Evolutionary conservation across 2,797 vertebrate genomes (phyloP).

Genomic region (Garrulus glandarius): DNA sequence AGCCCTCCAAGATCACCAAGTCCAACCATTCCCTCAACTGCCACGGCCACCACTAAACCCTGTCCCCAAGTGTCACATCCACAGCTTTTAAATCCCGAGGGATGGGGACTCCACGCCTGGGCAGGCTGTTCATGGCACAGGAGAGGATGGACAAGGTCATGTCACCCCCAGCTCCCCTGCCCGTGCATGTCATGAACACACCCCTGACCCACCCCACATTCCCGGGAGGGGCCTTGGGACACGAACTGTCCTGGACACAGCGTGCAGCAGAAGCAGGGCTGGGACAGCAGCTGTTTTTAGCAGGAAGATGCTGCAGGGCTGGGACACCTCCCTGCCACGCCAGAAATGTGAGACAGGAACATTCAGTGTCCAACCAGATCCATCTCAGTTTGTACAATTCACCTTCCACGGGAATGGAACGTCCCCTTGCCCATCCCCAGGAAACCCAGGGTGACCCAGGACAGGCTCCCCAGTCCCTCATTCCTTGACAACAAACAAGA

Average conservation of each 20-base stretch:
- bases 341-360: background rate
- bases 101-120: background rate
- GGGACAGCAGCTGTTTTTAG: background rate
- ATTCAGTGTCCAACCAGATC: background rate
- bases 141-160: background rate
- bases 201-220: accelerated
- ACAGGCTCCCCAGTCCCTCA: accelerated
- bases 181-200: accelerated
- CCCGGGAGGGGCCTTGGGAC: background rate
- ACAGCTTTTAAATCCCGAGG: accelerated
- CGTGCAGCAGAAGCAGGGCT: background rate
- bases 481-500: background rate
- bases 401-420: background rate
- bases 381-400: background rate
- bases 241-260: background rate
- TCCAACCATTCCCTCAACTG: no score
- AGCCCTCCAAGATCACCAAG: background rate
- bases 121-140: background rate
- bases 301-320: background rate
- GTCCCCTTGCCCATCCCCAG: background rate
- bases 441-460: background rate
- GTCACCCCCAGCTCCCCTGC: accelerated
- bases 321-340: background rate
- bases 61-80: background rate
- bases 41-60: background rate